Conservation (phyloP, 2,797 vertebrate genomes). For the Pelochelys cantorii region DNA sequence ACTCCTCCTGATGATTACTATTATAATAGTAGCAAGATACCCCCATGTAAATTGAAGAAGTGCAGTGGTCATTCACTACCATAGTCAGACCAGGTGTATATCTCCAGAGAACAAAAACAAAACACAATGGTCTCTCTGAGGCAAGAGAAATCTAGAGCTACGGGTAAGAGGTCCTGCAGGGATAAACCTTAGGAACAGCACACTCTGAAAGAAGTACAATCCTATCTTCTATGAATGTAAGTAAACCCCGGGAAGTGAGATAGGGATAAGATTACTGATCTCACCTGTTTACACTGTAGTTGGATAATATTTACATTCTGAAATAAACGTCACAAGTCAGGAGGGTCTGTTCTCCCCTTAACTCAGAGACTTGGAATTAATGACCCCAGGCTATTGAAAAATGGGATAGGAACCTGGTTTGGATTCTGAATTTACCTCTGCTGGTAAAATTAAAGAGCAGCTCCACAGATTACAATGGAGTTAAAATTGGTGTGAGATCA, state of each 20-base stretch:
- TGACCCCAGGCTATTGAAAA: not conserved
- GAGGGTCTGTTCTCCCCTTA: not conserved
- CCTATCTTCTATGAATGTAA: not conserved
- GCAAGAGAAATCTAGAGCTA: conserved; percentile 24
- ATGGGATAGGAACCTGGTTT: accelerated
- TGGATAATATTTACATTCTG: not conserved
- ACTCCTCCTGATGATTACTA: too few relatives aligned
- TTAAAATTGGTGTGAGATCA: not conserved
- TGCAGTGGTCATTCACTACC: not conserved
- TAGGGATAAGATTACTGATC: not conserved
- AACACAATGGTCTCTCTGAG: not conserved
- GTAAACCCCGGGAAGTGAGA: not conserved
- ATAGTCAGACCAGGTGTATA: not conserved
- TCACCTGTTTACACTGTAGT: not conserved
- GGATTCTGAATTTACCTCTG: not conserved
- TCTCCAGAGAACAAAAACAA: not conserved
- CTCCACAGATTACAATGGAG: accelerated
- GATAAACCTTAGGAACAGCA: conserved; percentile 24
- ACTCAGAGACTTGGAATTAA: not conserved
- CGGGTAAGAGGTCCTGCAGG: conserved; percentile 24
- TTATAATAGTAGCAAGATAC: too few relatives aligned
- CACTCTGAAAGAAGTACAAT: not conserved
- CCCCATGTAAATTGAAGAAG: conserved; percentile 41
- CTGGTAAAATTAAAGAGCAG: not conserved
- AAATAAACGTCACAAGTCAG: not conserved